Evolutionary conservation across 2,797 vertebrate species (phyloP).

Genomic region (Natrix natrix): DNA sequence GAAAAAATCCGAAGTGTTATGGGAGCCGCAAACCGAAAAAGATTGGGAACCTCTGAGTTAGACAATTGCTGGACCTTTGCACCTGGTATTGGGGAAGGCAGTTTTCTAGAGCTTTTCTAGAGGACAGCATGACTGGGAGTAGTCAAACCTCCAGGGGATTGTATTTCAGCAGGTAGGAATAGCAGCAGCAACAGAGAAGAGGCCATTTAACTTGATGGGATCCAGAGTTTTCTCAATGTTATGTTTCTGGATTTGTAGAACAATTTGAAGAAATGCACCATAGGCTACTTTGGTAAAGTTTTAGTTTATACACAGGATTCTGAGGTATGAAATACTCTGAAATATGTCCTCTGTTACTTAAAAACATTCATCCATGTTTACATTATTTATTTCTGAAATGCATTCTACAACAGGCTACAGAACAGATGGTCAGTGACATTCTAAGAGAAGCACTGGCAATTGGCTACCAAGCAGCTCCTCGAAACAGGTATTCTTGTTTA

Average conservation of each 20-base stretch:
- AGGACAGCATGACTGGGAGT: not conserved
- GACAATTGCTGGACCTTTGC: not conserved
- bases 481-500: constrained; percentile 82
- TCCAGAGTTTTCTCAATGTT: not conserved
- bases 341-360: not conserved
- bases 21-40: too few species aligned
- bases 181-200: not conserved
- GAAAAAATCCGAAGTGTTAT: too few species aligned
- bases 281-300: not conserved
- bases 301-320: not conserved
- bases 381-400: not conserved
- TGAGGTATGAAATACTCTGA: not conserved
- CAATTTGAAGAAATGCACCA: not conserved
- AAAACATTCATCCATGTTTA: not conserved
- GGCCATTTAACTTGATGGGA: not conserved
- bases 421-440: constrained; percentile 92
- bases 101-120: not conserved
- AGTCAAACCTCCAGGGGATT: not conserved
- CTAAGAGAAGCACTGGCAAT: constrained; percentile 88
- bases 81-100: not conserved
- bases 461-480: constrained; percentile 84
- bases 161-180: not conserved
- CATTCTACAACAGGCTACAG: constrained; percentile 79
- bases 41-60: too few species aligned
- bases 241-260: not conserved